phyloP scores from a whole-genome alignment of 2,113 vertebrate genomes.

The Scartelaos histophorus region DNA sequence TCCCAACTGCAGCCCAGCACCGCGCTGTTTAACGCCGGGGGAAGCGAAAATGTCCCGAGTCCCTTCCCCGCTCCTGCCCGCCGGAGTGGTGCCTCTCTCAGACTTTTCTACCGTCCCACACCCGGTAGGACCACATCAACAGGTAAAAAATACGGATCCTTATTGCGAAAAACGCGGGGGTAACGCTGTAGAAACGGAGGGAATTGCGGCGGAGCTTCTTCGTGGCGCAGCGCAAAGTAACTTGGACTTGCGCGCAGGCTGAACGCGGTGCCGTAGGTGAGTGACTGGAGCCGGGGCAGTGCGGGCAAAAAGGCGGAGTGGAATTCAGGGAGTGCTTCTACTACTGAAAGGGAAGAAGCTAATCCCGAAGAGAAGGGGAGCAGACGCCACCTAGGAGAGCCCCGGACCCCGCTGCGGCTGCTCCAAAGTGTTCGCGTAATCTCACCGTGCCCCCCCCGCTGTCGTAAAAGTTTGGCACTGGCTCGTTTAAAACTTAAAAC shows the following conservation, averaged over 20 bases:
- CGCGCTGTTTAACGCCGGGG: slow-evolving; percentile 59
- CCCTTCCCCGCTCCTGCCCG: slow-evolving; percentile 60
- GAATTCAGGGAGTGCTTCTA: slow-evolving; percentile 65
- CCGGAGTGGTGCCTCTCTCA: slow-evolving; percentile 46
- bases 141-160: slow-evolving; percentile 28
- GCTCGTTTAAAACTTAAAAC: background rate
- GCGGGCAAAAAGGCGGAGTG: slow-evolving; percentile 74
- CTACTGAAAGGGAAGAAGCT: slow-evolving; percentile 47
- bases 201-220: background rate
- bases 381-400: slow-evolving; percentile 52
- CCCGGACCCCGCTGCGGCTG: background rate
- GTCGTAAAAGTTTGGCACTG: background rate
- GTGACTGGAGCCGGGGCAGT: slow-evolving; percentile 9
- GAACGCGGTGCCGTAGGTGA: slow-evolving; percentile 52
- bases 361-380: slow-evolving; percentile 39
- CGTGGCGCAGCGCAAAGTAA: slow-evolving; percentile 37
- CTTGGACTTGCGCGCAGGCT: slow-evolving; percentile 45
- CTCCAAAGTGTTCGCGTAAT: background rate
- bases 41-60: slow-evolving; percentile 39
- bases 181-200: background rate
- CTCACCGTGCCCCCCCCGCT: background rate
- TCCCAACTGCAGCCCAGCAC: slow-evolving; percentile 58
- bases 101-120: slow-evolving; percentile 51
- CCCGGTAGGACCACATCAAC: slow-evolving; percentile 73
- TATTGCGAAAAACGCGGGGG: background rate